phyloP scores from a whole-genome alignment of 2,888 invertebrate species.

The Shargacucullia verbasci region DNA sequence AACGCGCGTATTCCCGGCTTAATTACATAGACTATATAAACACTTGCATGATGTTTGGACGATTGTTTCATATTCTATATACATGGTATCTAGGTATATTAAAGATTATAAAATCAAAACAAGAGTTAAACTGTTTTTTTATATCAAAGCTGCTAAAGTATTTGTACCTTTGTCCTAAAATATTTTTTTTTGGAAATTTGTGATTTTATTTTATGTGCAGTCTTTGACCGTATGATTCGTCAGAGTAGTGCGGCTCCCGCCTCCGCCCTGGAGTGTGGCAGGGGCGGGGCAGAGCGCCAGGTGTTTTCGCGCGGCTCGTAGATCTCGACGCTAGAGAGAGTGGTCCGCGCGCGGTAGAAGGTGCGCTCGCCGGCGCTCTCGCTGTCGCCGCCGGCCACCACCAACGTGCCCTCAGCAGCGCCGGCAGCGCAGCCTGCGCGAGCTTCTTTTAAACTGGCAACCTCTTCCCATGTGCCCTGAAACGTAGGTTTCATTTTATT shows the following conservation, averaged over 20 bases:
- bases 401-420: constrained; percentile 94
- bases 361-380: constrained; percentile 91
- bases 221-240: constrained; percentile 59
- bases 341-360: constrained; percentile 95
- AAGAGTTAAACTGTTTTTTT: constrained; percentile 14
- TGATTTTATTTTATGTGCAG: constrained; percentile 2
- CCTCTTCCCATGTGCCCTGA: constrained; percentile 94
- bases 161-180: constrained; percentile 42
- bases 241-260: constrained; percentile 95
- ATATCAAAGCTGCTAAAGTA: constrained; percentile 22
- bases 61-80: constrained; percentile 20
- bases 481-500: not conserved
- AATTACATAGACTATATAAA: not conserved
- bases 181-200: constrained; percentile 17
- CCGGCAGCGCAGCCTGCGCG: constrained; percentile 96
- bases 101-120: constrained; percentile 5
- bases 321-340: constrained; percentile 94
- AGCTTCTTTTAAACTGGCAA: constrained; percentile 92
- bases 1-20: no score
- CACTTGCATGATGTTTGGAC: constrained; percentile 27
- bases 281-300: constrained; percentile 94
- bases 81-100: constrained; percentile 1
- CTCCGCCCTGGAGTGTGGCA: constrained; percentile 95
- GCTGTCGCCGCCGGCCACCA: constrained; percentile 96
- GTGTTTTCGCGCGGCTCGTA: constrained; percentile 93